phyloP scores from a whole-genome alignment of 2,797 vertebrate species.

The Cossypha caffra region DNA sequence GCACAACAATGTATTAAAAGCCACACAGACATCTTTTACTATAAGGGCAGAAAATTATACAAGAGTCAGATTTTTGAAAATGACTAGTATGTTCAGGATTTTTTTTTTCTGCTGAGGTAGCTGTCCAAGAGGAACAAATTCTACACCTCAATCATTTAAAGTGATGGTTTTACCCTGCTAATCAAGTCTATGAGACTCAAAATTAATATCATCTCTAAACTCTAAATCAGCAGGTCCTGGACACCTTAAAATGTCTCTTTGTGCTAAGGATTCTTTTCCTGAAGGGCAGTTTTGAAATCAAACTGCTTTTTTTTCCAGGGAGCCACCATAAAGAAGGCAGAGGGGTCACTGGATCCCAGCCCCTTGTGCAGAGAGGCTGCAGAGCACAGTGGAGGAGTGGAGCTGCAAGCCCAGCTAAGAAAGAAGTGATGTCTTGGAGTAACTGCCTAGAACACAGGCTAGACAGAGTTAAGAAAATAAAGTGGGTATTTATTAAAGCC shows the following conservation, averaged over 20 bases:
- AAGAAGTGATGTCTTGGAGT: background rate
- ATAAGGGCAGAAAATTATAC: background rate
- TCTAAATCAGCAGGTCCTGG: background rate
- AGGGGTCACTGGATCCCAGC: background rate
- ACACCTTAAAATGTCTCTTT: background rate
- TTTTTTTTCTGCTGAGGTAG: background rate
- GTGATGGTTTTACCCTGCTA: background rate
- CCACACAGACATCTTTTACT: background rate
- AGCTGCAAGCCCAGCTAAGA: background rate
- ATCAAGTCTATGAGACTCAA: background rate
- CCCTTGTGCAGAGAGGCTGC: fast-evolving
- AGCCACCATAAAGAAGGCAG: background rate
- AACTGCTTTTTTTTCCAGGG: background rate
- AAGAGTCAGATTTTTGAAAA: background rate
- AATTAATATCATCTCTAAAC: background rate
- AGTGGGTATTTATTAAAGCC: background rate
- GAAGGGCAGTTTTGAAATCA: background rate
- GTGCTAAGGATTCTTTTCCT: background rate
- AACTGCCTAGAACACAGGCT: background rate
- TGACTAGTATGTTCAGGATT: background rate
- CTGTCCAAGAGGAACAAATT: background rate
- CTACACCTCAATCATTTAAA: background rate
- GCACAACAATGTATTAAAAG: background rate
- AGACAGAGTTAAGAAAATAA: background rate
- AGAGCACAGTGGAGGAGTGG: background rate